These are phyloP conservation scores for Leptinotarsa tumamoca DNA, from an alignment of 2,888 invertebrate genomes.

Conservation along the genomic window DNA sequence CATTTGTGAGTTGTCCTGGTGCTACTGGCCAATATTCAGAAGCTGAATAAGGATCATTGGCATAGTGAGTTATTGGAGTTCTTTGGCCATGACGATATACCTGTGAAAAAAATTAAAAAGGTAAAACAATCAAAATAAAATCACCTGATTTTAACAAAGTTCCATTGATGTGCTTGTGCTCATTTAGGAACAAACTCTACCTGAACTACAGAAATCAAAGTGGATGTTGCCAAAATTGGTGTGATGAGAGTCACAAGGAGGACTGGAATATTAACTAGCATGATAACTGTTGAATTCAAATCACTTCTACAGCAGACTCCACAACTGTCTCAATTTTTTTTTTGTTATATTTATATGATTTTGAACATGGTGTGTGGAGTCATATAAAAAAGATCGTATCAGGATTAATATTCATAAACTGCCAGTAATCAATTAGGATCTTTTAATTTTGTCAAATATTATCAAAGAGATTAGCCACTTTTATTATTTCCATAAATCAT, in stretches of 20 bases:
- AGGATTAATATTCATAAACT: too few relatives aligned
- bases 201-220: constrained; percentile 4
- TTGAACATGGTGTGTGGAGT: too few relatives aligned
- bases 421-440: too few relatives aligned
- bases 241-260: neutral
- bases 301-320: neutral
- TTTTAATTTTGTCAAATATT: too few relatives aligned
- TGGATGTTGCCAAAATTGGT: neutral
- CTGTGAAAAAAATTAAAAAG: constrained; percentile 26
- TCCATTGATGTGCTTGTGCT: too few relatives aligned
- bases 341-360: too few relatives aligned
- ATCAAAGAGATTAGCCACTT: too few relatives aligned
- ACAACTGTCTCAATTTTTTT: neutral
- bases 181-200: neutral
- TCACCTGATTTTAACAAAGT: too few relatives aligned
- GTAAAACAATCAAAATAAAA: too few relatives aligned
- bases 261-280: neutral
- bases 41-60: constrained; percentile 32
- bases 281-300: neutral
- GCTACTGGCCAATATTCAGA: constrained; percentile 34
- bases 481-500: too few relatives aligned
- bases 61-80: constrained; percentile 25
- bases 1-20: constrained; percentile 38
- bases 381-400: too few relatives aligned
- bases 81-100: constrained; percentile 44